Percentiles rank a stretch among this genome's conserved stretches.
Conservation (phyloP, 2,113 vertebrate genomes). For the Hippocampus guttulatus region DNA sequence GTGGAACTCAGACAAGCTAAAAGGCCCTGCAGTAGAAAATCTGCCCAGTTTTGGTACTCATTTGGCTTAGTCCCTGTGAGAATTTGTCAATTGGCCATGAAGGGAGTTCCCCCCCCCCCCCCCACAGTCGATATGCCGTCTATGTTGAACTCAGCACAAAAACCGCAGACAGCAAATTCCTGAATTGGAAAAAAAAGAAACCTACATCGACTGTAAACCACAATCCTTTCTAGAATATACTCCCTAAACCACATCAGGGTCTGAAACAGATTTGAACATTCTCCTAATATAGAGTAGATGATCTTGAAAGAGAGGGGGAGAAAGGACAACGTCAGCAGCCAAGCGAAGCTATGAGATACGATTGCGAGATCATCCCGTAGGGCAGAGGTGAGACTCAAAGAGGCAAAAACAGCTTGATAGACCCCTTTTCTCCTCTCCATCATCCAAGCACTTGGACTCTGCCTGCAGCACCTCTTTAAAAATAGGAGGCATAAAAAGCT, state of each 20-base stretch:
- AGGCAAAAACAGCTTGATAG: constrained; percentile 43
- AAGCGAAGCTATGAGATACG: constrained; percentile 23
- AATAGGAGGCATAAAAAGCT: constrained; percentile 54
- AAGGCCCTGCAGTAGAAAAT: constrained; percentile 6
- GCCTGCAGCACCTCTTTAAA: constrained; percentile 60
- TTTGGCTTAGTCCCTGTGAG: neutral
- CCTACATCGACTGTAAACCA: neutral
- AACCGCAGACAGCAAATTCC: neutral
- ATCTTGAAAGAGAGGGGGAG: neutral
- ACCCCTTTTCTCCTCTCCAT: constrained; percentile 26
- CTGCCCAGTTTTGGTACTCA: neutral
- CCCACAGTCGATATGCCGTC: neutral
- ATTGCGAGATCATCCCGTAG: constrained; percentile 27
- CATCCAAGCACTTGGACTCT: constrained; percentile 43
- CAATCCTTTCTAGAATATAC: neutral
- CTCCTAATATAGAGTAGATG: neutral
- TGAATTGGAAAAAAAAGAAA: neutral
- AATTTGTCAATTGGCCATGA: neutral
- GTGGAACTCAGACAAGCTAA: neutral
- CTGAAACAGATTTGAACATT: neutral
- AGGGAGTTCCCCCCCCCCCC: neutral
- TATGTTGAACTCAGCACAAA: neutral
- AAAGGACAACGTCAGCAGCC: neutral
- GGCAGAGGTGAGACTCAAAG: constrained; percentile 39
- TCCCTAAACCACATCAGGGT: neutral